Evolutionary conservation across 2,888 invertebrate genomes (phyloP).

Genomic region (Ophion slaviceki): DNA sequence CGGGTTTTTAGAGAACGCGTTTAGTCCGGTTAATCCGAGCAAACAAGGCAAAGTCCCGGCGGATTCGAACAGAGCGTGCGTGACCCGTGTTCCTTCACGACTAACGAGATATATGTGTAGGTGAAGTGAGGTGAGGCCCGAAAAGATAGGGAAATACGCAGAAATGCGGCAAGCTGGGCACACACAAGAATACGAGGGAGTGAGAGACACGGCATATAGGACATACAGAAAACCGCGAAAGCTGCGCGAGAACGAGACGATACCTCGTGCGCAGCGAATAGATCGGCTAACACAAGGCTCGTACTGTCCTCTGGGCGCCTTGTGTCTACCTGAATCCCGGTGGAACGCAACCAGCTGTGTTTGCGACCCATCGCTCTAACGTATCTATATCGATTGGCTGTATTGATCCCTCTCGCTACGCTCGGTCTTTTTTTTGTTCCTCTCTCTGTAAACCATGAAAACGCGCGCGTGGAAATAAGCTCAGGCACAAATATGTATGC

Average conservation of each 20-base stretch:
- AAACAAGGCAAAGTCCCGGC: constrained; percentile 74
- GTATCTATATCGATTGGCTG: constrained; percentile 80
- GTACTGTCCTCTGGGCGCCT: constrained; percentile 68
- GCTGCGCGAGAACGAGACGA: constrained; percentile 38
- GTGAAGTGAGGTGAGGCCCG: constrained; percentile 42
- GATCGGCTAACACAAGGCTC: constrained; percentile 72
- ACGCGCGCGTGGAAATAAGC: constrained; percentile 35
- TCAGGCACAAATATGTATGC: constrained; percentile 33
- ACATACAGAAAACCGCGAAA: constrained; percentile 49
- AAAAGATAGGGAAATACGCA: constrained; percentile 75
- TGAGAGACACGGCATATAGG: constrained; percentile 45
- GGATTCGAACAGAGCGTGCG: constrained; percentile 55
- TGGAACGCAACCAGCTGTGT: constrained; percentile 79
- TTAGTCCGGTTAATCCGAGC: constrained; percentile 77
- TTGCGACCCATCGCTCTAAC: constrained; percentile 78
- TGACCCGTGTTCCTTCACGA: constrained; percentile 14
- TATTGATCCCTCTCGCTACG: constrained; percentile 70
- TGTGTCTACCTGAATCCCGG: constrained; percentile 75
- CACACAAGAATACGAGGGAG: constrained; percentile 70
- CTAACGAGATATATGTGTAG: constrained; percentile 24
- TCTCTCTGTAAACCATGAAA: not conserved
- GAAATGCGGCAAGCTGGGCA: constrained; percentile 81
- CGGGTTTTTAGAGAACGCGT: constrained; percentile 68
- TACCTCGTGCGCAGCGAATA: constrained; percentile 43
- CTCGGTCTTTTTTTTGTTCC: constrained; percentile 35